Evolutionary conservation across 2,888 invertebrate species (phyloP).

Genomic region (Tipula helvola): DNA sequence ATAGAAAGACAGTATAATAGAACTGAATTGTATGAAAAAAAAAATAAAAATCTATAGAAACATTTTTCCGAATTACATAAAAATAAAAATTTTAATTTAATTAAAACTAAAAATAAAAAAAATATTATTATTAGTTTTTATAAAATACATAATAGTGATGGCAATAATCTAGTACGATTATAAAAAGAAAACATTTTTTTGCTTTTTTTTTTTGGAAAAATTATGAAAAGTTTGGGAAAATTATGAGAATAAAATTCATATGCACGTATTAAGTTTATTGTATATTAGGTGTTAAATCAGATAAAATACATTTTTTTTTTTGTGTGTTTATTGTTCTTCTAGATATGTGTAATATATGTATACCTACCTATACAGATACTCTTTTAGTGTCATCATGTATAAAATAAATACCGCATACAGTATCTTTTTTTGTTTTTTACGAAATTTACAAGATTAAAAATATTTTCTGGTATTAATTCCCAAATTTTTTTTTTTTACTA

Average conservation of each 20-base stretch:
- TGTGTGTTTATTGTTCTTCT: neutral
- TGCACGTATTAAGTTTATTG: slow-evolving; percentile 34
- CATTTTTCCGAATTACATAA: neutral
- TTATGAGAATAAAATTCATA: slow-evolving; percentile 8
- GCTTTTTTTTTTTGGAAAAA: neutral
- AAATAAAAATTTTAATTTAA: neutral
- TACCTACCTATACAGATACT: neutral
- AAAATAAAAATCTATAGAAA: neutral
- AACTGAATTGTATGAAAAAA: neutral
- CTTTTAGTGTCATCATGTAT: neutral
- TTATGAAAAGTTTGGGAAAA: neutral
- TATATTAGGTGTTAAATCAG: slow-evolving; percentile 41
- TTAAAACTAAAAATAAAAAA: neutral
- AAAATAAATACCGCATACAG: slow-evolving; percentile 7
- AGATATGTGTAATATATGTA: neutral
- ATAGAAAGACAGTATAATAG: neutral
- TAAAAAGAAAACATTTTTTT: neutral
- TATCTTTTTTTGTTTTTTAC: neutral
- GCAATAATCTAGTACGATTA: neutral
- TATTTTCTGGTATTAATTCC: neutral
- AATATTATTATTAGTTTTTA: neutral
- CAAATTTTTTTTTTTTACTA: neutral
- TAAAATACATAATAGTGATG: neutral
- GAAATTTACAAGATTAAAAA: neutral
- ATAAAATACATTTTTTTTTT: slow-evolving; percentile 24